These are phyloP conservation scores for Diadophis punctatus DNA, from an alignment of 2,113 vertebrate species.

Conservation along the genomic window DNA sequence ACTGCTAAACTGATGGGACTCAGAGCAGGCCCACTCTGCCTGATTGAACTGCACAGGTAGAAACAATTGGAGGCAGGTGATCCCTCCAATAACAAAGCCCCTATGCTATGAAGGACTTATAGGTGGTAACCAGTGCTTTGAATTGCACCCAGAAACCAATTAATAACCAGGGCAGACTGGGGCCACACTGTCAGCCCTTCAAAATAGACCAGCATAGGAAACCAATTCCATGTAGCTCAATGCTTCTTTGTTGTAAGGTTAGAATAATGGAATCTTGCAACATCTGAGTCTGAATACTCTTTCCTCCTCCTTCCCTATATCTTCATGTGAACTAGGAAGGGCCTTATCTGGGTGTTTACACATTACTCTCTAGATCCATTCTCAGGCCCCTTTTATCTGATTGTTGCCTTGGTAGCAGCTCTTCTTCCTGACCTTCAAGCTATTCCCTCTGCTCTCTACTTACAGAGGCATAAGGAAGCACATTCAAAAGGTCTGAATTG, in stretches of 20 bases:
- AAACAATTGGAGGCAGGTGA: neutral
- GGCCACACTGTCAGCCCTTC: neutral
- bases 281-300: neutral
- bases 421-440: neutral
- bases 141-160: neutral
- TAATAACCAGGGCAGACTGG: neutral
- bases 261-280: neutral
- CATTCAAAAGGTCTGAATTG: neutral
- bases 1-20: neutral
- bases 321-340: neutral
- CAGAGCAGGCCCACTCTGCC: neutral
- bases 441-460: neutral
- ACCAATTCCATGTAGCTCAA: neutral
- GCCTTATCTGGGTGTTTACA: neutral
- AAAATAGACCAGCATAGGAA: neutral
- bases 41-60: neutral
- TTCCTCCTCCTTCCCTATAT: neutral
- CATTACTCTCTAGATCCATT: neutral
- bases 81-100: neutral
- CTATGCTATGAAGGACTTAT: neutral
- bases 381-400: neutral
- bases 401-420: neutral
- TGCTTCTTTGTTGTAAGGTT: neutral
- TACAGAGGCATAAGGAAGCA: neutral
- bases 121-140: neutral